A percentile compares a stretch with the other conserved stretches of the same genome.
Conservation (phyloP, 2,888 invertebrate genomes). For the Tupiocoris notatus region DNA sequence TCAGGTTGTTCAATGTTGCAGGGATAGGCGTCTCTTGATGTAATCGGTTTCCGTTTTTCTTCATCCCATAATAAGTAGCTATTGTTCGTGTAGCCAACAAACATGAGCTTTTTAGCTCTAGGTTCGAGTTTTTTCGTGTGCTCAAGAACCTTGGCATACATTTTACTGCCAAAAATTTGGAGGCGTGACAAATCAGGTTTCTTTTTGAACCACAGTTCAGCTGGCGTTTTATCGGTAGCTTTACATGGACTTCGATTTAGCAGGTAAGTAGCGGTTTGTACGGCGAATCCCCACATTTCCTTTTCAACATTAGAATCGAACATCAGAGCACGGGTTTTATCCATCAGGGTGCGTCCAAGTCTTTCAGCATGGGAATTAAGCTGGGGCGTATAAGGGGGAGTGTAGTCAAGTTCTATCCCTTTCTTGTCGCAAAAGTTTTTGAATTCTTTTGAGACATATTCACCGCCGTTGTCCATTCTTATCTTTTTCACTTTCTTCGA, state of each 20-base stretch:
- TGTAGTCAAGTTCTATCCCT: slow-evolving; percentile 19
- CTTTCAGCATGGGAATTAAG: slow-evolving; percentile 27
- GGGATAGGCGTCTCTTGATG: slow-evolving; percentile 23
- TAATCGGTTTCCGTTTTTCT: slow-evolving; percentile 13
- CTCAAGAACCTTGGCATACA: slow-evolving; percentile 1
- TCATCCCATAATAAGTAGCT: slow-evolving; percentile 22
- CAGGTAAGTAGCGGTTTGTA: background rate
- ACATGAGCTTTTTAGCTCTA: slow-evolving; percentile 8
- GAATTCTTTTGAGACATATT: slow-evolving; percentile 15
- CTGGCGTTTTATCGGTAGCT: slow-evolving; percentile 9
- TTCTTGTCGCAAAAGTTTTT: slow-evolving; percentile 11
- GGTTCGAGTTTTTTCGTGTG: slow-evolving; percentile 23
- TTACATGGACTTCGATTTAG: slow-evolving; percentile 8
- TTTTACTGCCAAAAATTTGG: slow-evolving; percentile 6
- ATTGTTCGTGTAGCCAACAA: slow-evolving; percentile 27
- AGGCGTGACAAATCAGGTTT: slow-evolving; percentile 9
- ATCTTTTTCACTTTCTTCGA: slow-evolving; percentile 13
- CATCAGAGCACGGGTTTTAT: background rate
- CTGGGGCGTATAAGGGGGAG: slow-evolving; percentile 26
- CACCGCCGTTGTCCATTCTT: too few relatives aligned
- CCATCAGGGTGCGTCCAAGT: slow-evolving; percentile 18
- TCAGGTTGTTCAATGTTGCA: background rate
- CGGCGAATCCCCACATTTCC: background rate
- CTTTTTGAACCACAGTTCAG: slow-evolving; percentile 14
- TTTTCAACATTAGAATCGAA: background rate